Conservation (phyloP, 2,797 vertebrate species). For the Calcarius lapponicus region DNA sequence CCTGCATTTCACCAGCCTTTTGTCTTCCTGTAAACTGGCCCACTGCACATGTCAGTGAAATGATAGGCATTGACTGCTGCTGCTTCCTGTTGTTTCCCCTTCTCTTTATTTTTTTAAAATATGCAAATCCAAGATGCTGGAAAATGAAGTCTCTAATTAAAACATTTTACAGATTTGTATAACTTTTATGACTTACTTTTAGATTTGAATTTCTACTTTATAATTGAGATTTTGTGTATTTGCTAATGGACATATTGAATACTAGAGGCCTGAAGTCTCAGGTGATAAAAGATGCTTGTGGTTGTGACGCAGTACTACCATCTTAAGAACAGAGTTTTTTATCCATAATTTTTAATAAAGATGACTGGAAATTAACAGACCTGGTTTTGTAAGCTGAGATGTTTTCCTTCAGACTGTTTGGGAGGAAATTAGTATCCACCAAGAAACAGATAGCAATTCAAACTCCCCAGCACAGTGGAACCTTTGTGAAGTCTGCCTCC, state of each 20-base stretch:
- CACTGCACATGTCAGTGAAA: not conserved
- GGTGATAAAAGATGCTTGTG: not conserved
- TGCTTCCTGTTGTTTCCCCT: not conserved
- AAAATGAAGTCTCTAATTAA: not conserved
- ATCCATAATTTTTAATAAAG: not conserved
- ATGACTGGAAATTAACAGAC: not conserved
- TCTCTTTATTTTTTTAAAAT: not conserved
- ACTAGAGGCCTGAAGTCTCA: not conserved
- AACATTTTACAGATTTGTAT: not conserved
- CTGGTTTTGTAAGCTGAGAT: conserved; percentile 4
- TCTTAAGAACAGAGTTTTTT: not conserved
- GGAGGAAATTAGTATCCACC: conserved; percentile 8
- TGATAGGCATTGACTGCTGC: not conserved
- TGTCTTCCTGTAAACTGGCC: not conserved
- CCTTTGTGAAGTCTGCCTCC: not conserved
- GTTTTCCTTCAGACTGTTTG: conserved; percentile 19
- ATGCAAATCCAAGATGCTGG: not conserved
- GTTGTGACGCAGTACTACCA: not conserved
- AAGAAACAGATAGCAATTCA: conserved; percentile 46
- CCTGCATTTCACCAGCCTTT: not conserved
- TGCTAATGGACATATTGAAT: not conserved
- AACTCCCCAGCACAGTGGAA: conserved; percentile 25
- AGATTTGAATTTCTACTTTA: not conserved
- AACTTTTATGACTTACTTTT: not conserved
- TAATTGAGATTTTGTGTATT: not conserved